Evolutionary conservation across 2,888 invertebrate species (phyloP), one percentile per base, ranked within the genome.

Genomic region (Catocala sponsa): DNA sequence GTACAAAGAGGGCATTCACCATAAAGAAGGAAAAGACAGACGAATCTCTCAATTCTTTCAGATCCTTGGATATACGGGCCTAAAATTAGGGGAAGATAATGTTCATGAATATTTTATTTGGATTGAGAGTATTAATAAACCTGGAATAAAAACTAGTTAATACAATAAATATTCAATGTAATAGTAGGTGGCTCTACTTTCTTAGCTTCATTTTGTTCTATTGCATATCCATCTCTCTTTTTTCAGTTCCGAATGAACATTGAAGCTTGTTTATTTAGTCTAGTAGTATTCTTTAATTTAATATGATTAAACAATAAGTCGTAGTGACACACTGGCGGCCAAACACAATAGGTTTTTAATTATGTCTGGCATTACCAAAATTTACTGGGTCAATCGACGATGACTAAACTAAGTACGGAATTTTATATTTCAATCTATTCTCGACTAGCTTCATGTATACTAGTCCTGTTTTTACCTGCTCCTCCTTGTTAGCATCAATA

Each of bases 1-100:
- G 96, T 85, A 99, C 99, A 96, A 99, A 99, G 84, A 99, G 97
- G 80, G 99, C 98, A 95, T 99, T 99, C 93, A 98, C 94, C 99
- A 99, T 99, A 96, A 99, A 98, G 96, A 99, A 99, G 81, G 97
- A 98, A 95, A 99, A 99, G 72, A 98, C 98, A 76, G 98, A 98
- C 84, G 98, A 97, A 95, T 99, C 98, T 88, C 99, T 96, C 84
- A 99, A 96, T 90, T 98, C 99, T 96, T 98, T 98, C 89, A 99
- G 96, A 93, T 98, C 98, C 91, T 94, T 95, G 82, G 98, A 97
- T 91, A 98, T 98, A 95, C 98, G 97, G 86, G 97, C 98, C 98
- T 98, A 97, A 95, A 97, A 96, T 92, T 91, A 78, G 85, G 88
- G 87, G 83, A 88, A 89, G 81, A 83, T 80, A 68, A 80, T 74